Conservation (phyloP, 2,888 invertebrate species). For the Agonopterix subpropinquella region DNA sequence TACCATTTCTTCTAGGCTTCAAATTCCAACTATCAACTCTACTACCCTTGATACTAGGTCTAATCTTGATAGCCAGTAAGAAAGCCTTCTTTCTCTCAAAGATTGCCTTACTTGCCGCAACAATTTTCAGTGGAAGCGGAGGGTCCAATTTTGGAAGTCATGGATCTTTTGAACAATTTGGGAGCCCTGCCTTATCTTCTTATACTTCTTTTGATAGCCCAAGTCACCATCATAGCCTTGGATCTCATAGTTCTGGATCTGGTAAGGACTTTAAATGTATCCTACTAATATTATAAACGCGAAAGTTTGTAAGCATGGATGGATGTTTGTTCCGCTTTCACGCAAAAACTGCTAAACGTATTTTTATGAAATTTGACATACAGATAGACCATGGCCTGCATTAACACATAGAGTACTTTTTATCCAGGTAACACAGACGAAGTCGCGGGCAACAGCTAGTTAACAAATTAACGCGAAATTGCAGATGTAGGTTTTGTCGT, state of each 20-base stretch:
- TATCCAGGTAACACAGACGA: no score
- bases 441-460: no score
- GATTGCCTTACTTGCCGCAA: conserved; percentile 81
- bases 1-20: conserved; percentile 86
- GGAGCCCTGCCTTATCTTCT: conserved; percentile 35
- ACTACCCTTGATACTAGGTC: conserved; percentile 82
- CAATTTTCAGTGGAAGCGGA: conserved; percentile 79
- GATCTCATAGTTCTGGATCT: conserved; percentile 23
- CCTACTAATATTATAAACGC: no score
- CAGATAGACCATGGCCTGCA: no score
- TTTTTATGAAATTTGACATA: no score
- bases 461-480: no score
- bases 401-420: no score
- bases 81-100: conserved; percentile 87
- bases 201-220: conserved; percentile 52
- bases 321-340: no score
- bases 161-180: conserved; percentile 34
- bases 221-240: conserved; percentile 37
- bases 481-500: no score
- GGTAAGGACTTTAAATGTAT: conserved; percentile 26
- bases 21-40: conserved; percentile 87
- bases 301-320: no score
- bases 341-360: no score
- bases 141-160: conserved; percentile 59
- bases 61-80: conserved; percentile 82